Evolutionary conservation across 2,797 vertebrate species (phyloP).

Genomic region (Clarias platycephalus): DNA sequence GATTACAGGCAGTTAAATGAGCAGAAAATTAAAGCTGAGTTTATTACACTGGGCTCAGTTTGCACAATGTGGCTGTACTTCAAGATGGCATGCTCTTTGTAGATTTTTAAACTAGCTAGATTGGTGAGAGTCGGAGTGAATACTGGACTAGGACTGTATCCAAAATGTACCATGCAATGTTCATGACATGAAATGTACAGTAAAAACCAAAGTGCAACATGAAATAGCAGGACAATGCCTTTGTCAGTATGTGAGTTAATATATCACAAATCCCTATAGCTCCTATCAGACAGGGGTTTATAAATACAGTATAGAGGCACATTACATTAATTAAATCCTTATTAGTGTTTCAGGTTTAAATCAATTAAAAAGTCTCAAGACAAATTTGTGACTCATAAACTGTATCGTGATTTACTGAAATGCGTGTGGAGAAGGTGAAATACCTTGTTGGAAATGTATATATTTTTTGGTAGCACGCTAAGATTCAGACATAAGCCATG

Average conservation of each 20-base stretch:
- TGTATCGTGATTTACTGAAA: too few relatives aligned
- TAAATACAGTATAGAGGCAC: neutral
- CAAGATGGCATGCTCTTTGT: neutral
- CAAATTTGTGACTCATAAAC: too few relatives aligned
- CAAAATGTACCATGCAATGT: neutral
- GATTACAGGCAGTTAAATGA: neutral
- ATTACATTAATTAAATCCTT: neutral
- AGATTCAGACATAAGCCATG: too few relatives aligned
- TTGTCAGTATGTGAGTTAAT: neutral
- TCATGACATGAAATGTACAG: neutral
- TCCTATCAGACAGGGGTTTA: neutral
- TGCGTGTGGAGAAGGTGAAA: too few relatives aligned
- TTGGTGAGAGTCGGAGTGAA: neutral
- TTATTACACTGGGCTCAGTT: neutral
- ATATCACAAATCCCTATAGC: neutral
- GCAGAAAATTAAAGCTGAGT: neutral
- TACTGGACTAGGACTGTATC: neutral
- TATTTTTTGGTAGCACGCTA: too few relatives aligned
- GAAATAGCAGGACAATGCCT: neutral
- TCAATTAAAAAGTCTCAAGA: neutral
- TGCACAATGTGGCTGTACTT: neutral
- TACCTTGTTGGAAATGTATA: too few relatives aligned
- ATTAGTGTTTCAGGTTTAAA: neutral
- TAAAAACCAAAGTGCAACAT: neutral
- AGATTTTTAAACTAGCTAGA: neutral